Conservation (phyloP, 2,113 vertebrate species). For the Hippopotamus amphibius region DNA sequence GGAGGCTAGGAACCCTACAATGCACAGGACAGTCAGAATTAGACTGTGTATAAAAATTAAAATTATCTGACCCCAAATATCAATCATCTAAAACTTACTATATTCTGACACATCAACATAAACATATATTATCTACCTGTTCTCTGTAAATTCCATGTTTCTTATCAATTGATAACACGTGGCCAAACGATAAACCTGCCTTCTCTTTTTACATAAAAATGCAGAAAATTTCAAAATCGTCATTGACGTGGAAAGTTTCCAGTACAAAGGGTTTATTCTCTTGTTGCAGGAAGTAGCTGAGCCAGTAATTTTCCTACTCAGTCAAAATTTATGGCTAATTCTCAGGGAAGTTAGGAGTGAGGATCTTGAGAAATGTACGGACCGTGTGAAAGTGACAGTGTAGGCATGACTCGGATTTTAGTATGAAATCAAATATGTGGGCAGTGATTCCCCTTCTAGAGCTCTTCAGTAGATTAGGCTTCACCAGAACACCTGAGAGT, state of each 20-base stretch:
- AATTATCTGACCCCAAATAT: neutral
- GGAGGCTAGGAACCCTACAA: neutral
- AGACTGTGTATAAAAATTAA: neutral
- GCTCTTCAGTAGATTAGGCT: neutral
- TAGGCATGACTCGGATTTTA: neutral
- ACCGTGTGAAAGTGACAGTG: neutral
- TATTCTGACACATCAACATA: neutral
- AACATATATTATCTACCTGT: neutral
- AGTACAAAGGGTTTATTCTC: neutral
- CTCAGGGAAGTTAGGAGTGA: neutral
- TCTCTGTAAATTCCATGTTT: neutral
- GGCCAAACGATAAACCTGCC: neutral
- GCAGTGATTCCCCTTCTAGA: neutral
- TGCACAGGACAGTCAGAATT: neutral
- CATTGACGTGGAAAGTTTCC: neutral
- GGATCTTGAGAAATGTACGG: neutral
- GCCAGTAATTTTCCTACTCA: slow-evolving; percentile 22
- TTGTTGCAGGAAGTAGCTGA: neutral
- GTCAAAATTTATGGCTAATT: slow-evolving; percentile 4
- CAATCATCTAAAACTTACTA: neutral
- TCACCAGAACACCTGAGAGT: neutral
- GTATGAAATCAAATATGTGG: neutral
- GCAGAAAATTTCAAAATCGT: neutral
- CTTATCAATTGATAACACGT: neutral
- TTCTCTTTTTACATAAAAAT: neutral